Evolutionary conservation across 2,888 invertebrate species (phyloP).

Genomic region (Piscicola geometra): DNA sequence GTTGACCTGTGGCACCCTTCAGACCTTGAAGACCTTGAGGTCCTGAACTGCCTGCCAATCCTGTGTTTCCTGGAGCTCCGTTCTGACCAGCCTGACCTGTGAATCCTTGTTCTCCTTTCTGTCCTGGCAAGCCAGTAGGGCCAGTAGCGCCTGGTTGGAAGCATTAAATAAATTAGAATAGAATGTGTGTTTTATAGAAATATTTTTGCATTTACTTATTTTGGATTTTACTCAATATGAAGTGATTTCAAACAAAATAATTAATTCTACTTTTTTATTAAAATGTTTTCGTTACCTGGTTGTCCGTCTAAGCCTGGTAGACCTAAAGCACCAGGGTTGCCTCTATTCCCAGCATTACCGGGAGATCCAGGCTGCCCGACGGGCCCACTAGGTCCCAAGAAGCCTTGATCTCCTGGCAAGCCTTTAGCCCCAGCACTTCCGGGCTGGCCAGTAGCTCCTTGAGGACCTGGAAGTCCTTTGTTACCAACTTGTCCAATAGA

Average conservation of each 20-base stretch:
- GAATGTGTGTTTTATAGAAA: no score
- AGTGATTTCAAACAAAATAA: no score
- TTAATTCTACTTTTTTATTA: no score
- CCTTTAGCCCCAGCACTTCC: conserved; percentile 34
- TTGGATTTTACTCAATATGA: no score
- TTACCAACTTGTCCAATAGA: background rate
- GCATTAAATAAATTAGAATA: no score
- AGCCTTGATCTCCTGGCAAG: conserved; percentile 14
- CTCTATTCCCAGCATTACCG: background rate
- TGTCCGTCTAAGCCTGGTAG: background rate
- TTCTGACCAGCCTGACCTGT: background rate
- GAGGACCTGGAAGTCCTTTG: background rate
- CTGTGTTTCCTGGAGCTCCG: background rate
- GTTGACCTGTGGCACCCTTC: background rate
- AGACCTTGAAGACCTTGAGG: background rate
- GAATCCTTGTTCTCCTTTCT: conserved; percentile 8
- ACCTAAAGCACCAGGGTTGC: background rate
- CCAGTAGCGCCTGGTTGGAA: conserved; percentile 6
- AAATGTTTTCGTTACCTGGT: background rate
- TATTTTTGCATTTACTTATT: no score
- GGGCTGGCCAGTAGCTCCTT: background rate
- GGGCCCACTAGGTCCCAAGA: background rate
- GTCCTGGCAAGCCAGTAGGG: background rate
- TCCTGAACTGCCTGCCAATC: background rate
- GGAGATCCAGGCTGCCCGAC: background rate